Evolutionary conservation across 2,113 vertebrate species (phyloP), one percentile per base, ranked within the genome.

Genomic region (Syngnathus scovelli): DNA sequence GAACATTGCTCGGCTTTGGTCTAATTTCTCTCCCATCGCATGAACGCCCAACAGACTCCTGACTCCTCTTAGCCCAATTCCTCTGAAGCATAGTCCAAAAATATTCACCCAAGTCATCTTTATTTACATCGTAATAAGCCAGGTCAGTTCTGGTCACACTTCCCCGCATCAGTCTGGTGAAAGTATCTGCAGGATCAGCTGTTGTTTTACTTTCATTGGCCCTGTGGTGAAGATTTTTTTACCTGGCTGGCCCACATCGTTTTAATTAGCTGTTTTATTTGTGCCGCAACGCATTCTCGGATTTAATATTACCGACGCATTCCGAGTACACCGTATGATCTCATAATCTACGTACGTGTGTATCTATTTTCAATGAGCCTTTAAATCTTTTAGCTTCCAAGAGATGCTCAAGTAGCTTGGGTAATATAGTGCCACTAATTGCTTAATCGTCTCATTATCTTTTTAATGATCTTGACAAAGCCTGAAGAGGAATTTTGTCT

Each of bases 171-270:
- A 7, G 6, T 38, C 58, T 21, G 38, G 18, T 21, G 60, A 62
- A 36, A 49, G 27, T 44, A 12, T 71, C 46, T 52, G 71, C 21
- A 16, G 64, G 41, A 64, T 70, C 41, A 1, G 54, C 37, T 15
- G 8, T 48, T 48, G 62, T 73, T 78, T 66, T 49, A 36, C 76
- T 76, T 75, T 23, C 19, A 54, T 76, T 78, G 64, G 60, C 62
- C 62, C 37, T 1, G 68, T 58, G 76, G 76, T 75, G 80, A 76
- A 79, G 66, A 72, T 70, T 7, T 72, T 72, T 71, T 80, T 75
- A 13, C 44, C 18, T 41, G 56, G 79, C 54, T 21, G 68, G 69
- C 67, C 66, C 0, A 11, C 68, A 54, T 79, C 81, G 75, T 84
- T 85, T 83, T 81, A 81, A 58, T 68, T 67, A 64, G 38, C 62